These are phyloP conservation scores for Echinops telfairi DNA, from an alignment of 2,113 vertebrate species.

Conservation along the genomic window DNA sequence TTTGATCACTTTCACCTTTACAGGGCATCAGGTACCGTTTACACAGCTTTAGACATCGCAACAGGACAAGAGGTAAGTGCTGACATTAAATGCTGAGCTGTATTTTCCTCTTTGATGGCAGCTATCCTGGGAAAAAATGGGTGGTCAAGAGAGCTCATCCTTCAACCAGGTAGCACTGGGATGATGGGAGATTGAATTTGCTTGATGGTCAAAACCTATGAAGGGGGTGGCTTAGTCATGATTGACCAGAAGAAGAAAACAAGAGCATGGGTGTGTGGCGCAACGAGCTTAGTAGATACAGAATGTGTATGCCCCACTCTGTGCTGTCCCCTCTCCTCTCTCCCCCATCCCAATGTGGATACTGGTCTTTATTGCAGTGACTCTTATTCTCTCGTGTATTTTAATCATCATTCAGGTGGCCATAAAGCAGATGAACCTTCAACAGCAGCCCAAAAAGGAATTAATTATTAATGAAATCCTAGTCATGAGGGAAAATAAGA, in stretches of 20 bases:
- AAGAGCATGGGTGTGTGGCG: background rate
- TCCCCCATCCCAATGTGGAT: background rate
- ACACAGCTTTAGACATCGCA: constrained; percentile 98
- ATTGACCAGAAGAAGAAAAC: constrained; percentile 1
- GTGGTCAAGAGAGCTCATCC: background rate
- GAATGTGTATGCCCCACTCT: background rate
- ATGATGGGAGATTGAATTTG: background rate
- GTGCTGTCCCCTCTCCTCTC: background rate
- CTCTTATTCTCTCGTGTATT: constrained; percentile 42
- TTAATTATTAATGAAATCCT: constrained; percentile 99
- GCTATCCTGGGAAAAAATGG: background rate
- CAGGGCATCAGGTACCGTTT: constrained; percentile 98
- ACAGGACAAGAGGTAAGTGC: constrained; percentile 96
- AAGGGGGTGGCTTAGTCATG: background rate
- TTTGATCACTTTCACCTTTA: constrained; percentile 72
- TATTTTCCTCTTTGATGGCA: constrained; percentile 35
- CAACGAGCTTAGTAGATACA: constrained; percentile 23
- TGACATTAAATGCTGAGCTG: background rate
- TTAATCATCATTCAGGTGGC: constrained; percentile 92
- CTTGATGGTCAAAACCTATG: constrained; percentile 3
- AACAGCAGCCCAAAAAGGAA: constrained; percentile 99
- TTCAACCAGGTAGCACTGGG: background rate
- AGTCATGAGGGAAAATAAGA: constrained; percentile 99
- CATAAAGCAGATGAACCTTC: constrained; percentile 99
- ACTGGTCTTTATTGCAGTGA: background rate